These are phyloP conservation scores for Agelas oroides DNA, from an alignment of 37 sponge, comb jelly and placozoan genomes.

Conservation along the genomic window DNA sequence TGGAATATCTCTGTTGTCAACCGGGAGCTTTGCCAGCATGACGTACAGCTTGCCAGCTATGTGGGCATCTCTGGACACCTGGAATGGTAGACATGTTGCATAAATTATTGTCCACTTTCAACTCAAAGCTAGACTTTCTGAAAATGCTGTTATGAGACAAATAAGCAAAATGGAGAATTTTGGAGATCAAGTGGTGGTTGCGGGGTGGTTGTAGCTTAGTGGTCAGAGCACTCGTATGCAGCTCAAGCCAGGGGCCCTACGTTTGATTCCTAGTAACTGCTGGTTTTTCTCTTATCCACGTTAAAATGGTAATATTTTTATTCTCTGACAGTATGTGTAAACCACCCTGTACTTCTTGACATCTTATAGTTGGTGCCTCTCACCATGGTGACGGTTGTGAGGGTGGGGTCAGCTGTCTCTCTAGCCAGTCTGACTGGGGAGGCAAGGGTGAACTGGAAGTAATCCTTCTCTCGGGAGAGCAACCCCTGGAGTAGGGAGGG, in stretches of 20 bases:
- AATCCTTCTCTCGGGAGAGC: neutral
- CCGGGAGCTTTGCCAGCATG: constrained; percentile 35
- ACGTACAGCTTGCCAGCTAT: constrained; percentile 21
- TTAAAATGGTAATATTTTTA: too few relatives aligned
- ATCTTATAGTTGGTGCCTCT: neutral
- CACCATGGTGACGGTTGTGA: neutral
- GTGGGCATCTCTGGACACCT: neutral
- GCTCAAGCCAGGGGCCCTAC: too few relatives aligned
- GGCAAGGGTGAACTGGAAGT: constrained; percentile 13
- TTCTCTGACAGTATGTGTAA: too few relatives aligned
- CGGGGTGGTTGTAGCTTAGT: too few relatives aligned
- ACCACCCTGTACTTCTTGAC: too few relatives aligned
- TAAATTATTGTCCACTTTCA: neutral
- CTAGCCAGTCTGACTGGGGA: neutral
- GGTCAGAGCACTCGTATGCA: too few relatives aligned
- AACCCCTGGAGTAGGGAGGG: neutral
- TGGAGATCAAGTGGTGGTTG: too few relatives aligned
- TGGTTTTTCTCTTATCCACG: too few relatives aligned
- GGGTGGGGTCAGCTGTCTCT: neutral
- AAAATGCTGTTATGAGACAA: too few relatives aligned
- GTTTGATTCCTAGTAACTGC: too few relatives aligned
- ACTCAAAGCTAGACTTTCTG: too few relatives aligned
- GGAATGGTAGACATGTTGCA: neutral
- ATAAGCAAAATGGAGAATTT: too few relatives aligned
- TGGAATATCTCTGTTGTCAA: neutral